Conservation (phyloP, 2,797 vertebrate genomes). For the Smutsia temminckii region DNA sequence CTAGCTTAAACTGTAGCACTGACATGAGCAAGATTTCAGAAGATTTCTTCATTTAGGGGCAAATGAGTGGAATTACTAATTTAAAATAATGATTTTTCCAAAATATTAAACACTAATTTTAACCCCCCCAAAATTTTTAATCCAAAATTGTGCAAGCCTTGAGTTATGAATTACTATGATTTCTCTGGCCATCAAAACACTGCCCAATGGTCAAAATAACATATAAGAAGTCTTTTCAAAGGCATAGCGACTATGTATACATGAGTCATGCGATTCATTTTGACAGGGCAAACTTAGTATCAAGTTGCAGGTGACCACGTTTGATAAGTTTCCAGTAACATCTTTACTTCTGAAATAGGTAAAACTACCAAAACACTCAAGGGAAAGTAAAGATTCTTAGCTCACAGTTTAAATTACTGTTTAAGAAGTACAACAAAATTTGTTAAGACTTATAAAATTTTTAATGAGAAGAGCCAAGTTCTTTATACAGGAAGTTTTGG, state of each 20-base stretch:
- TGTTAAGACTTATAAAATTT: not conserved
- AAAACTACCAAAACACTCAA: conserved; percentile 27
- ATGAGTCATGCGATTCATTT: not conserved
- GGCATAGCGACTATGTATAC: not conserved
- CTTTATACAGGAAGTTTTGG: not conserved
- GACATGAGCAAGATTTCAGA: not conserved
- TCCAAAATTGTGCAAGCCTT: not conserved
- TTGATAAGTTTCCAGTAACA: not conserved
- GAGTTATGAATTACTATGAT: not conserved
- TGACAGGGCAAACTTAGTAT: not conserved
- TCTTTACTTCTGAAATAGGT: conserved; percentile 2
- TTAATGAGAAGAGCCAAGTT: not conserved
- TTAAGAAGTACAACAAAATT: not conserved
- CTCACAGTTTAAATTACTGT: not conserved
- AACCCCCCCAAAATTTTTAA: not conserved
- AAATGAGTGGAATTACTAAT: conserved; percentile 12
- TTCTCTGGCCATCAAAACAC: not conserved
- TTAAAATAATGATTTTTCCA: conserved; percentile 45
- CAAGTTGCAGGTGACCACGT: not conserved
- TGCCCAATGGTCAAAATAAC: not conserved
- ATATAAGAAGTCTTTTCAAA: not conserved
- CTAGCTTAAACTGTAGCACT: not conserved
- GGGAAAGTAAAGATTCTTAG: not conserved
- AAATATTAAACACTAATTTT: conserved; percentile 43
- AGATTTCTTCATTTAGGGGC: not conserved